Percentiles rank a stretch among this genome's conserved stretches.
These are phyloP conservation scores for Opisthocomus hoazin DNA, from an alignment of 2,113 vertebrate species.

Conservation along the genomic window DNA sequence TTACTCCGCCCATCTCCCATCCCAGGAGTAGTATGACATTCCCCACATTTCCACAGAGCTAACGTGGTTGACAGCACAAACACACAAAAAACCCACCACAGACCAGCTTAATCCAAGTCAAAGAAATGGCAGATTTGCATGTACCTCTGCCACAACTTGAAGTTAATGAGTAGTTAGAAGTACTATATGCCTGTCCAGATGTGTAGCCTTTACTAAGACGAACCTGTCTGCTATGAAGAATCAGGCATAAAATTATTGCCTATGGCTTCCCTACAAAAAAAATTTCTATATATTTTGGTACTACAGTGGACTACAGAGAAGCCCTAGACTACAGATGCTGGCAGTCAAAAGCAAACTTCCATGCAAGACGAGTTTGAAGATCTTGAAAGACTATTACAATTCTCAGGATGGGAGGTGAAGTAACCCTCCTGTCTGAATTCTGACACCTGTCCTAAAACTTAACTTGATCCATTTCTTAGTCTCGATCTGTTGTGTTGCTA, in stretches of 20 bases:
- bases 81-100: neutral
- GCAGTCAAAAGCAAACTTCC: neutral
- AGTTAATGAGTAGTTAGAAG: neutral
- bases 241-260: neutral
- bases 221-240: neutral
- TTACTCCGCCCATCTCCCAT: too few species aligned
- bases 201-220: neutral
- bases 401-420: neutral
- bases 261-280: neutral
- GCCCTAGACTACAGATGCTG: neutral
- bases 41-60: neutral
- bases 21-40: neutral
- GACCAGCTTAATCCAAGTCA: neutral
- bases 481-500: neutral
- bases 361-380: neutral
- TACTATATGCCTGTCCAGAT: neutral
- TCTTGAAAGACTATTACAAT: neutral
- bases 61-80: neutral
- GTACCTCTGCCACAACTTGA: neutral
- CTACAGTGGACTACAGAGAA: neutral
- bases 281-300: neutral
- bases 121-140: neutral
- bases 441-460: neutral
- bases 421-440: neutral
- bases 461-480: neutral